Percentiles rank a stretch among this genome's conserved stretches.
Evolutionary conservation across 2,797 vertebrate species (phyloP).

Genomic region (Pangasius krempfi): DNA sequence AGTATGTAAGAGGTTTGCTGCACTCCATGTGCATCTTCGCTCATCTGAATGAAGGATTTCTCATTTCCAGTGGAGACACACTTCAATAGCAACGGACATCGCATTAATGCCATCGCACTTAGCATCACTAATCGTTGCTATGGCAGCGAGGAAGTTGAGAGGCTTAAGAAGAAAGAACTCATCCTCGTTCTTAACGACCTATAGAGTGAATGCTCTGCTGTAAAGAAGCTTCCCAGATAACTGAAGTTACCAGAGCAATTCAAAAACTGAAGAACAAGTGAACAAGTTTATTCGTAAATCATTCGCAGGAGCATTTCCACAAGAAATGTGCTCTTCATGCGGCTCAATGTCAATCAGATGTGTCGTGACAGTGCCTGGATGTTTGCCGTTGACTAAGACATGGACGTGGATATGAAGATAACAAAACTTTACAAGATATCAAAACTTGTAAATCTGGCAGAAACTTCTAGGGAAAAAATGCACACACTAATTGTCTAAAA

Average conservation of each 20-base stretch:
- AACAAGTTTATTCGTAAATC: background rate
- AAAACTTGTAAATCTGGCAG: too few relatives aligned
- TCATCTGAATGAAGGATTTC: background rate
- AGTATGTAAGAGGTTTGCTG: background rate
- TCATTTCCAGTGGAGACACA: background rate
- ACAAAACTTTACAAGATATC: too few relatives aligned
- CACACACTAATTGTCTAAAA: too few relatives aligned
- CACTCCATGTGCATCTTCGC: background rate
- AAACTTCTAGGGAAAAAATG: too few relatives aligned
- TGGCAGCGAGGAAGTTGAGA: background rate
- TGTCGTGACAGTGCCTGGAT: background rate
- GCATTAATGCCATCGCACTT: background rate
- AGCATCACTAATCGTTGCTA: background rate
- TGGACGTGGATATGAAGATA: too few relatives aligned
- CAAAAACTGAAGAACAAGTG: background rate
- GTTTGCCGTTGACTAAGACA: too few relatives aligned
- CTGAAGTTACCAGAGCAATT: background rate
- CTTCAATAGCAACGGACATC: background rate
- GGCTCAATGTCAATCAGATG: background rate
- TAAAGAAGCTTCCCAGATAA: background rate
- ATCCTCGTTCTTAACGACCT: background rate
- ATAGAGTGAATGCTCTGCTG: background rate
- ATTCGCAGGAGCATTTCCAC: background rate
- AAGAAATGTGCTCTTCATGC: background rate
- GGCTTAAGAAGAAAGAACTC: background rate